A percentile compares a stretch with the other conserved stretches of the same genome.
phyloP scores from a whole-genome alignment of 2,113 vertebrate species.

The Sphyrna mokarran region DNA sequence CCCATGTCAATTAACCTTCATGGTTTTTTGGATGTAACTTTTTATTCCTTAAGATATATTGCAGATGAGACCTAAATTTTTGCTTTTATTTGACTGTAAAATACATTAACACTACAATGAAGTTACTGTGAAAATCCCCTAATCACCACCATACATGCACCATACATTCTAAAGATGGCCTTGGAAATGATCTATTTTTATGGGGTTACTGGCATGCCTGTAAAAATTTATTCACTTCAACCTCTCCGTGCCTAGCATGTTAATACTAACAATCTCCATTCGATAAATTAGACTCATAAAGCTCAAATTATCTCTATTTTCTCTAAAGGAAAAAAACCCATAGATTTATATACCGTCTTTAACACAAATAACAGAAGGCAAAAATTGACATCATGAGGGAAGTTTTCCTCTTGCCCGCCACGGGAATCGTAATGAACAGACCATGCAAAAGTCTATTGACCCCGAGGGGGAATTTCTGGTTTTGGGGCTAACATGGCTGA shows the following conservation, averaged over 20 bases:
- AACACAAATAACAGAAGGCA: not conserved
- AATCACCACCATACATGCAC: not conserved
- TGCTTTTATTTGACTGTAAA: not conserved
- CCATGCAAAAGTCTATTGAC: too few relatives aligned
- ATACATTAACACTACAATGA: not conserved
- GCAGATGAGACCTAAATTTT: not conserved
- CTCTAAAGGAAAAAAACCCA: not conserved
- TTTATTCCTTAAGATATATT: not conserved
- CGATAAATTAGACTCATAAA: not conserved
- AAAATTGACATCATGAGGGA: not conserved
- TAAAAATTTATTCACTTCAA: not conserved
- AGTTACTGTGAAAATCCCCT: too few relatives aligned
- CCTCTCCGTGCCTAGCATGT: not conserved
- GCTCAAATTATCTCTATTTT: not conserved
- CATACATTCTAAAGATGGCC: not conserved
- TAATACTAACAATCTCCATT: not conserved
- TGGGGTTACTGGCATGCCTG: not conserved
- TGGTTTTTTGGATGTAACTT: conserved; percentile 25
- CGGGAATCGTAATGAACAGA: too few relatives aligned
- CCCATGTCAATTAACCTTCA: conserved; percentile 23
- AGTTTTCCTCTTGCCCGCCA: too few relatives aligned
- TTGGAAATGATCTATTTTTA: not conserved
- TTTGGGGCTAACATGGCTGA: too few relatives aligned
- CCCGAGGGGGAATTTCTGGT: too few relatives aligned
- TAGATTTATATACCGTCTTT: not conserved